Base-by-base conservation (phyloP, 2,888 invertebrate species). In the Dicycla oo region DNA sequence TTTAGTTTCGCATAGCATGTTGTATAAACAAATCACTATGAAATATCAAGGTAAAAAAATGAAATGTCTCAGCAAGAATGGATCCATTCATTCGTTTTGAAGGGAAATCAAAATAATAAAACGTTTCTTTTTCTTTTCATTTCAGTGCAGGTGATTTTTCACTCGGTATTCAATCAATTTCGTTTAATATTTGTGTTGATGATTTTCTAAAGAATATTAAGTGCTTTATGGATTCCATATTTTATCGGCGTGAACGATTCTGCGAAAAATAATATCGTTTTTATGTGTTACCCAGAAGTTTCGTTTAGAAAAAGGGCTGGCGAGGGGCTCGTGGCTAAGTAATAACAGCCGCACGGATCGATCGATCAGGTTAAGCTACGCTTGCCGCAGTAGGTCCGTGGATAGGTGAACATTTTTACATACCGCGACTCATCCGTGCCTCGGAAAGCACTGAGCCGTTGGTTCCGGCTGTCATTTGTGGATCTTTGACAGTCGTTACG, bases 21-120 rank as follows among this genome's bases (percentile, higher is more conserved):
- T 53, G 67, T 40, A 62, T 75, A 81, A 85, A 82, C 78, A 84
- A 83, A 75, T 82, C 85, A 79, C 84, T 73, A 54, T 70, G 68
- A 78, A 82, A 85, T 83, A 84, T 83, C 66, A 83, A 85, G 81
- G 78, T 85, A 85, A 88, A 88, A 88, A 88, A 88, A 84, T 87
- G 86, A 85, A 78, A 84, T 86, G 84, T 82, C 84, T 88, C 84
- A 81, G 86, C 65, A 82, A 86, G 86, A 87, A 87, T 85, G 80
- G 83, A 85, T 86, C 78, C 83, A 86, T 88, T 89, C 87, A 86
- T 83, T 86, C 85, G 84, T 85, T 85, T 81, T 73, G 79, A 87
- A 85, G 82, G 78, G 86, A 87, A 86, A 85, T 82, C 78, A 85
- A 84, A 87, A 87, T 84, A 83, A 82, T 72, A 84, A 85, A 80